Base-by-base conservation (phyloP, 2,797 vertebrate species). In the Myiothlypis chrysogaster region DNA sequence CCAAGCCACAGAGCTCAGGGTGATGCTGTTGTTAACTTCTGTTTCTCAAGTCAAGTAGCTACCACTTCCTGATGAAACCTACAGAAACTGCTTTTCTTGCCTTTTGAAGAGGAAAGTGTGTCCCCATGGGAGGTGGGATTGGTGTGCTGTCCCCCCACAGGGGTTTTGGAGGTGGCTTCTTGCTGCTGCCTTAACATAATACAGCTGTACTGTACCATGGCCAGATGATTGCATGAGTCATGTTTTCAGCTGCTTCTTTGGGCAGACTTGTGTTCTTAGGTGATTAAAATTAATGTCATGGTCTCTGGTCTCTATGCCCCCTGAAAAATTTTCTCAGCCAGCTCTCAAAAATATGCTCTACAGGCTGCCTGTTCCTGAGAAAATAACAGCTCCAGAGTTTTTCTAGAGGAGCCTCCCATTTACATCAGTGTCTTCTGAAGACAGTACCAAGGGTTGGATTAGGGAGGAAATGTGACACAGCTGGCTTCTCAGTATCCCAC, bases 191-290 rank as follows among this genome's bases (percentile, higher is more conserved):
- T 43, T 75, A 32, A 9, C 14, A 23, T 35, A 27, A 41, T 24
- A 21, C 12, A 47, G 41, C 39, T 49, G 0, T 53, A 57, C 61
- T 71, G 41, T 16, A 2, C 64, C 81, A 21, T 13, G 47, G 28
- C n/a, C 65, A 55, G 22, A 3, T 78, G 65, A 50, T 72, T 8
- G 0, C 3, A 0, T 30, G 82, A 55, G 19, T 25, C 1, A 0
- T 82, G 12, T 7, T 71, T 93, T 86, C 52, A 78, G 18, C 55
- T 37, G 4, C 78, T 91, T 69, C 61, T 47, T 55, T 56, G 35
- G 50, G 43, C 34, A 83, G 4, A 27, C 19, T 75, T 69, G 7
- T 59, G 81, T 64, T 60, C 28, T 57, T 75, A 69, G 46, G 35
- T 50, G 27, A 71, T 57, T 56, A 80, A 27, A 30, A 68, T 57